Percentiles rank a stretch among this genome's conserved stretches.
Evolutionary conservation across 37 sponge, comb jelly and placozoan genomes (phyloP).

Genomic region (Agelas oroides): DNA sequence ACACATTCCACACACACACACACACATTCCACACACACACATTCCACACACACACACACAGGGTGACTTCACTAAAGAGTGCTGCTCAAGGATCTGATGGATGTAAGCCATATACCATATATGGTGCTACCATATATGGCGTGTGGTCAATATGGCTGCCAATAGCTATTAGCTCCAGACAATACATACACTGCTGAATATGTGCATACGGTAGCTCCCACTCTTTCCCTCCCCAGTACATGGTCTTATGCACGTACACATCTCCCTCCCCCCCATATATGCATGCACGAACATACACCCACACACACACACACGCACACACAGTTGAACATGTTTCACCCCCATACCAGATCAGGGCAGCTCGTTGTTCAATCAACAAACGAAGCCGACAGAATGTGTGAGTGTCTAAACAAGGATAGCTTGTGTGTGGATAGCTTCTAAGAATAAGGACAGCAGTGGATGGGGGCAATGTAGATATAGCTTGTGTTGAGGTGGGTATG

Average conservation of each 20-base stretch:
- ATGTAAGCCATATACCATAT: neutral
- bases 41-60: conserved; percentile 1
- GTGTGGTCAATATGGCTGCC: too few relatives aligned
- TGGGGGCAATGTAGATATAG: neutral
- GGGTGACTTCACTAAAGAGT: neutral
- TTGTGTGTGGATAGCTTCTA: too few relatives aligned
- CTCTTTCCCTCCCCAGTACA: too few relatives aligned
- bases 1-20: neutral
- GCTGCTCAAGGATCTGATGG: neutral
- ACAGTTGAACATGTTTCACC: too few relatives aligned
- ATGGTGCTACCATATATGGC: neutral
- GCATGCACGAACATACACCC: conserved; percentile 33
- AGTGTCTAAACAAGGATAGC: neutral
- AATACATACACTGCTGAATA: too few relatives aligned
- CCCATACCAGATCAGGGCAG: conserved; percentile 15
- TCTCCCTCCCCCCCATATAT: too few relatives aligned
- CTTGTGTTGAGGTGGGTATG: neutral
- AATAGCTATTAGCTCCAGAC: too few relatives aligned
- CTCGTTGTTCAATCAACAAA: conserved; percentile 54
- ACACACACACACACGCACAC: conserved; percentile 58
- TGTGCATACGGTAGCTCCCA: too few relatives aligned
- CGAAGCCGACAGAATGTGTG: conserved; percentile 57
- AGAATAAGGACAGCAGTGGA: too few relatives aligned
- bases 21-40: conserved; percentile 43
- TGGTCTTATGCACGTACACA: too few relatives aligned